A percentile compares a stretch with the other conserved stretches of the same genome.
phyloP scores from a whole-genome alignment of 2,113 vertebrate species.

The Lota lota region DNA sequence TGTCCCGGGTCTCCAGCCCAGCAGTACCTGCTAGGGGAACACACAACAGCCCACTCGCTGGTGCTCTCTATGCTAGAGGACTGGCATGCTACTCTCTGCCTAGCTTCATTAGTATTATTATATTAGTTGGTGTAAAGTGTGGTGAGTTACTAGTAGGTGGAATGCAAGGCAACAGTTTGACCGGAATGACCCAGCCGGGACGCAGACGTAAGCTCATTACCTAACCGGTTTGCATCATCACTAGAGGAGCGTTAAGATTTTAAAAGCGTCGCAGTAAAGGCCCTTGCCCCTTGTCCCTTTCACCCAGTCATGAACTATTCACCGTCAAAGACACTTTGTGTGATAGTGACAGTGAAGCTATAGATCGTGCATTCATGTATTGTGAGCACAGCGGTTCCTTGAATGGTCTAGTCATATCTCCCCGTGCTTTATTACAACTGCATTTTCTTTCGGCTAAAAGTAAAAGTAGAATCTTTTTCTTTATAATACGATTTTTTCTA shows the following conservation, averaged over 20 bases:
- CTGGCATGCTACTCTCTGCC: constrained; percentile 13
- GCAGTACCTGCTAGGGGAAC: constrained; percentile 36
- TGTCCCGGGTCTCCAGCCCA: constrained; percentile 64
- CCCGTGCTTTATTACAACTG: constrained; percentile 10
- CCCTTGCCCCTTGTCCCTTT: constrained; percentile 56
- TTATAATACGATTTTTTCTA: too few species aligned
- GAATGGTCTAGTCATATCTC: constrained; percentile 14
- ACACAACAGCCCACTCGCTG: constrained; percentile 6
- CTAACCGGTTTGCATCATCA: constrained; percentile 28
- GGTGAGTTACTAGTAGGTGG: too few species aligned
- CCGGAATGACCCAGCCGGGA: constrained; percentile 18
- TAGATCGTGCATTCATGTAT: constrained; percentile 10
- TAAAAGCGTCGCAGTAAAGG: constrained; percentile 17
- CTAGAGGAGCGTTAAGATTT: constrained; percentile 35
- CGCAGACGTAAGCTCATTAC: constrained; percentile 30
- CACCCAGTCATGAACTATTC: constrained; percentile 39
- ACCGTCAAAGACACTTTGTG: constrained; percentile 13
- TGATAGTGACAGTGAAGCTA: constrained; percentile 29
- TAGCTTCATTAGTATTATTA: not conserved
- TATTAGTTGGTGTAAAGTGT: too few species aligned
- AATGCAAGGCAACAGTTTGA: constrained; percentile 17
- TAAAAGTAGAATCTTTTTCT: too few species aligned
- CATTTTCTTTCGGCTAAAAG: not conserved
- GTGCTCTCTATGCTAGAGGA: constrained; percentile 22
- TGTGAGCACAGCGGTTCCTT: constrained; percentile 3